Percentiles rank a stretch among this genome's conserved stretches.
These are phyloP conservation scores for Desmophyllum pertusum DNA, from an alignment of 92 coral and sea anemone species.

Conservation along the genomic window DNA sequence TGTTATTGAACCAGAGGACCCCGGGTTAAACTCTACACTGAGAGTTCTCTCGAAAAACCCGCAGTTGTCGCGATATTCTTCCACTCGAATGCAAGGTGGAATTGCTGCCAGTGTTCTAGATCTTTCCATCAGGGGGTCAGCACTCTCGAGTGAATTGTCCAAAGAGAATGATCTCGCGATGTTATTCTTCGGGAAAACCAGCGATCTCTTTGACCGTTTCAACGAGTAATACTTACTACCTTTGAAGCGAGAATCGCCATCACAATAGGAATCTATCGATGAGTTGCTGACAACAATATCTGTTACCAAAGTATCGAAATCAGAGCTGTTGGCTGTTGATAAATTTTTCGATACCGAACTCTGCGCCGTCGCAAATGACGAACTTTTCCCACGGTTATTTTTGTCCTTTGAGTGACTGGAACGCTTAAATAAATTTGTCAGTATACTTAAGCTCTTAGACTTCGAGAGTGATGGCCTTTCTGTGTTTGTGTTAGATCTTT, in stretches of 20 bases:
- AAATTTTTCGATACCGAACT: conserved; percentile 18
- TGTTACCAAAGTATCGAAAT: conserved; percentile 47
- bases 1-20: conserved; percentile 30
- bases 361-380: conserved; percentile 7
- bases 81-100: conserved; percentile 53
- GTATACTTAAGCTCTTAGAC: conserved; percentile 78
- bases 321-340: conserved; percentile 23
- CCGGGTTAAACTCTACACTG: conserved; percentile 36
- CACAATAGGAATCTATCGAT: conserved; percentile 60
- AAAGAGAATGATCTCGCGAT: conserved; percentile 32
- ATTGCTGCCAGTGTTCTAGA: conserved; percentile 56
- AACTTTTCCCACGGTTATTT: conserved; percentile 71
- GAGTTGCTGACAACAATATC: conserved; percentile 49
- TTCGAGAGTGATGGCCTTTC: conserved; percentile 53
- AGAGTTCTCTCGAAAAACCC: conserved; percentile 33
- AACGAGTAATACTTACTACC: conserved; percentile 71
- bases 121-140: conserved; percentile 48
- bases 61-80: conserved; percentile 40
- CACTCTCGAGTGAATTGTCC: conserved; percentile 31
- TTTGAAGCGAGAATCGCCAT: conserved; percentile 30
- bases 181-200: conserved; percentile 61
- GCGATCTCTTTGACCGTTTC: conserved; percentile 76
- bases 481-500: conserved; percentile 50
- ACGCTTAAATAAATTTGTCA: conserved; percentile 78
- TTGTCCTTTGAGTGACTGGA: conserved; percentile 55